Evolutionary conservation across 2,113 vertebrate genomes (phyloP).

Genomic region (Cyphomyrus plagiostoma): DNA sequence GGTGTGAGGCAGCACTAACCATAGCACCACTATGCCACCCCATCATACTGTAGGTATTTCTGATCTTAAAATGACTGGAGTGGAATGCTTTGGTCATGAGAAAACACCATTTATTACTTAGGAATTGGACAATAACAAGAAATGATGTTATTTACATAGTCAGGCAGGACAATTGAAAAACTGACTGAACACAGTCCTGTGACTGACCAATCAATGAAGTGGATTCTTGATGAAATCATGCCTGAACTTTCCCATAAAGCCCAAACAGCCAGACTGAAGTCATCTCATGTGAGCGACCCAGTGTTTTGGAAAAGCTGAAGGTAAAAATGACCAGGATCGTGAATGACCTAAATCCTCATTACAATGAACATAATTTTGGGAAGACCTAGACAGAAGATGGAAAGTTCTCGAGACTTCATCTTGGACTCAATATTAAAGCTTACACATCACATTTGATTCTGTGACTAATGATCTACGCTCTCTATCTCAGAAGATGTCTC

Average conservation of each 20-base stretch:
- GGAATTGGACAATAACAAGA: neutral
- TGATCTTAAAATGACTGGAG: neutral
- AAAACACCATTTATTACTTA: neutral
- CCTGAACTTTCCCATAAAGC: neutral
- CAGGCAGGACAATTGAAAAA: neutral
- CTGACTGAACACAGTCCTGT: neutral
- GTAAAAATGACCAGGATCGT: neutral
- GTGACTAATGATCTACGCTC: neutral
- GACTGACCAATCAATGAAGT: neutral
- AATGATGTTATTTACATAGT: neutral
- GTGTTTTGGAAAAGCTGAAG: neutral
- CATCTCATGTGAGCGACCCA: neutral
- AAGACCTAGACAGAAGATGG: neutral
- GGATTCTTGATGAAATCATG: neutral
- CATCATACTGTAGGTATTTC: too few relatives aligned
- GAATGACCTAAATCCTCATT: neutral
- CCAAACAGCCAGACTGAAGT: neutral
- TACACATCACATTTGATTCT: neutral
- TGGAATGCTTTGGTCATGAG: neutral
- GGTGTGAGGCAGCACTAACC: neutral
- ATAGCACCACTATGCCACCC: too few relatives aligned
- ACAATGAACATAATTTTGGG: neutral
- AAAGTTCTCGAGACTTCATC: neutral
- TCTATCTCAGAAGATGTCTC: neutral
- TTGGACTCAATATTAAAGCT: neutral